Evolutionary conservation across 2,797 vertebrate species (phyloP), one percentile per base, ranked within the genome.

Genomic region (Pipistrellus pygmaeus): DNA sequence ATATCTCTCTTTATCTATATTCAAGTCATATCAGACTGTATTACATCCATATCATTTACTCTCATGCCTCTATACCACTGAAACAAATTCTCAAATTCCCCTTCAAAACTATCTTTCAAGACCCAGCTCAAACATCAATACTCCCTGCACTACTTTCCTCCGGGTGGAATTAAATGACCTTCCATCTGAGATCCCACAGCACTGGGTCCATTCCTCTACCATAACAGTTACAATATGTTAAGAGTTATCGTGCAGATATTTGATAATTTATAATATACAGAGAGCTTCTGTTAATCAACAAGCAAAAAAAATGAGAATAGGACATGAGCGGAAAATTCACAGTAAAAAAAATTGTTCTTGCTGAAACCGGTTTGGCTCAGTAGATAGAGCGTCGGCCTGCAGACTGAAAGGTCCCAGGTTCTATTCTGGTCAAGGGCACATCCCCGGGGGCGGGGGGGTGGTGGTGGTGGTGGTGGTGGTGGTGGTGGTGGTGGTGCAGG

Each of bases 281-380:
- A 83, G 10, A 83, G 11, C 5, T 91, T 53, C 80, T 86, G 73
- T 20, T 78, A 48, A 83, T 82, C 51, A 93, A 90, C 35, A 83
- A 83, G 85, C 13, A 81, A 95, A 92, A 88, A 80, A 84, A 88
- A 80, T 30, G 8, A 25, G 15, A 83, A 41, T 25, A 90, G 27
- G 8, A 73, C 68, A 72, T 32, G 27, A 95, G 53, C 11, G 94
- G 62, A 94, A 95, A 96, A 75, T 64, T 87, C 72, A 93, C 14
- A 78, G 21, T 85, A 78, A 75, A 77, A 27, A 91, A 90, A 83
- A 69, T 25, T 48, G 14, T 14, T 94, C 53, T 84, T 81, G 44
- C 44, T 44, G 10, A 44, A 44, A 44, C 44, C 10, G 10, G 44
- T 44, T 44, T 44, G 44, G 44, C 44, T 44, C 44, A 44, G 44